Evolutionary conservation across 2,888 invertebrate species (phyloP).

Genomic region (Yponomeuta malinellus): DNA sequence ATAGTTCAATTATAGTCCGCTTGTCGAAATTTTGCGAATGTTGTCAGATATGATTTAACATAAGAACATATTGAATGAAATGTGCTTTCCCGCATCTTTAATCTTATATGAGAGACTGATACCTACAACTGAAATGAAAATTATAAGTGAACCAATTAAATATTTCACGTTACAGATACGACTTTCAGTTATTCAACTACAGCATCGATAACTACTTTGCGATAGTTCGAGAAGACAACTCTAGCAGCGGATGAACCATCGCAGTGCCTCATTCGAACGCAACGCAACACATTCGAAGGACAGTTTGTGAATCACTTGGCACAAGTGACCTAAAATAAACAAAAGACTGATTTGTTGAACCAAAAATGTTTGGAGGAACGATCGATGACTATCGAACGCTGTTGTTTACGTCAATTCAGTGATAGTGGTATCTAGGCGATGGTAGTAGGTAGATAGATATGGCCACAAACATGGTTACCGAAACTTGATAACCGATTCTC

Average conservation of each 20-base stretch:
- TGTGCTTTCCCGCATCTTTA: too few relatives aligned
- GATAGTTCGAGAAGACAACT: slow-evolving; percentile 58
- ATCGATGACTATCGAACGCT: background rate
- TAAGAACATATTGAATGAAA: too few relatives aligned
- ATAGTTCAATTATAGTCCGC: too few relatives aligned
- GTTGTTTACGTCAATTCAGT: background rate
- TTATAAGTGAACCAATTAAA: background rate
- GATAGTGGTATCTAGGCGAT: background rate
- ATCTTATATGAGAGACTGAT: too few relatives aligned
- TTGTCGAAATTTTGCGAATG: too few relatives aligned
- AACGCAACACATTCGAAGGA: background rate
- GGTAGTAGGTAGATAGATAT: background rate
- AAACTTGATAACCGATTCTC: background rate
- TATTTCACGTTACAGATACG: slow-evolving; percentile 77
- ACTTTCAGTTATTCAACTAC: slow-evolving; percentile 92
- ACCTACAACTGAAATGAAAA: background rate
- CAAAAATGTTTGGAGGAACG: background rate
- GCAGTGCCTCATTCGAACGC: background rate
- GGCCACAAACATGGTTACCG: background rate
- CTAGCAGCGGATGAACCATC: slow-evolving; percentile 48
- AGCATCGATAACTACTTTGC: slow-evolving; percentile 82
- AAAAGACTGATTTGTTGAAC: background rate
- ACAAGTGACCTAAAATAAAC: background rate
- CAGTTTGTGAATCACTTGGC: background rate
- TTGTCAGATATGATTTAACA: too few relatives aligned